A percentile compares a stretch with the other conserved stretches of the same genome.
phyloP scores from a whole-genome alignment of 1,140 invertebrate genomes.

The Mizuhopecten yessoensis region DNA sequence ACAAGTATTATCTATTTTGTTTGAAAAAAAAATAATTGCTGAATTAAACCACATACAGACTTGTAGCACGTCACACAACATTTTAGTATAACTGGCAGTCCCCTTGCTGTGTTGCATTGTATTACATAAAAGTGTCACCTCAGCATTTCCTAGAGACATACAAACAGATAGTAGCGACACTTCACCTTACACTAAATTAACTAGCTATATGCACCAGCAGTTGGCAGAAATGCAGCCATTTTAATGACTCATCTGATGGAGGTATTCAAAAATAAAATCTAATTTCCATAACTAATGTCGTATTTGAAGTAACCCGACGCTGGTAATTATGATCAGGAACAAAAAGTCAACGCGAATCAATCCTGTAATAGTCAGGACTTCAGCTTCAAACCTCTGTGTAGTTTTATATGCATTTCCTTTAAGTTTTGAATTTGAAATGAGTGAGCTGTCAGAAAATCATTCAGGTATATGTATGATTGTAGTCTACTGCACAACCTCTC shows the following conservation, averaged over 20 bases:
- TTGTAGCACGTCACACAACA: too few relatives aligned
- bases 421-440: constrained; percentile 25
- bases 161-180: background rate
- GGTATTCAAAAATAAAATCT: background rate
- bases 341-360: background rate
- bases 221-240: background rate
- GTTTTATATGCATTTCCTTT: background rate
- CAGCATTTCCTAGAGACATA: background rate
- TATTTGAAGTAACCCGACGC: background rate
- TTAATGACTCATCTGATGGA: background rate
- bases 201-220: background rate
- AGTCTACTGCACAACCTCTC: background rate
- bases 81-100: too few relatives aligned
- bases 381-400: background rate
- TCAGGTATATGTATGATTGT: background rate
- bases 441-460: background rate
- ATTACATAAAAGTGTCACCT: background rate
- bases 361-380: background rate
- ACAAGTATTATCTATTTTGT: too few relatives aligned
- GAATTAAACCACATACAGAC: too few relatives aligned
- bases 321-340: background rate
- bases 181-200: background rate
- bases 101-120: too few relatives aligned
- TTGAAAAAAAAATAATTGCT: too few relatives aligned
- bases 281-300: background rate